Evolutionary conservation across 64 coral and sea anemone species (phyloP).

Genomic region (Montipora capricornis): DNA sequence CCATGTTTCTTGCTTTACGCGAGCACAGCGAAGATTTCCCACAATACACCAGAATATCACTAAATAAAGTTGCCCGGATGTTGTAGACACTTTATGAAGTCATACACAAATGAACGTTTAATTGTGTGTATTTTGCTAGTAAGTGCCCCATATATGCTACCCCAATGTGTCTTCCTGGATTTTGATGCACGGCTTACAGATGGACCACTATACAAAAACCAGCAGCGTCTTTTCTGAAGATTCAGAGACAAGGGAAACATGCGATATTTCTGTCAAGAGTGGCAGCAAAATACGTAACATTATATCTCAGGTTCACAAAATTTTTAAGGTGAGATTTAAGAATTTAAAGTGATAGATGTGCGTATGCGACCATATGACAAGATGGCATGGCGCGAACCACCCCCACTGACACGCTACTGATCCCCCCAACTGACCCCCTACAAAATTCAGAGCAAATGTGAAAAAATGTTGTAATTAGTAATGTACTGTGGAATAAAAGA

Average conservation of each 20-base stretch:
- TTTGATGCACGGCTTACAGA: background rate
- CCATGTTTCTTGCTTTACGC: slow-evolving; percentile 49
- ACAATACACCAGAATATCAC: background rate
- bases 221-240: slow-evolving; percentile 3
- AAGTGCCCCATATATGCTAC: too few relatives aligned
- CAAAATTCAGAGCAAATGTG: too few relatives aligned
- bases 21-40: background rate
- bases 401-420: too few relatives aligned
- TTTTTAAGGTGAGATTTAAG: slow-evolving; percentile 58
- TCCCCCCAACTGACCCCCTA: too few relatives aligned
- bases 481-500: too few relatives aligned
- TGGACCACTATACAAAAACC: slow-evolving; percentile 78
- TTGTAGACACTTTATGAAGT: background rate
- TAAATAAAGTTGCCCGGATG: background rate
- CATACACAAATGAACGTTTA: background rate
- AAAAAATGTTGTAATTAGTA: too few relatives aligned
- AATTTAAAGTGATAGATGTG: too few relatives aligned
- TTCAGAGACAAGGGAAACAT: slow-evolving; percentile 38
- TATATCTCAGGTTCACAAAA: slow-evolving; percentile 66
- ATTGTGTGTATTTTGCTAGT: background rate
- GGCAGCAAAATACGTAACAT: slow-evolving; percentile 82
- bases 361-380: too few relatives aligned
- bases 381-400: too few relatives aligned
- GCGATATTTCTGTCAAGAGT: slow-evolving; percentile 79
- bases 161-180: too few relatives aligned